Percentiles rank a stretch among this genome's conserved stretches.
Evolutionary conservation across 2,888 invertebrate genomes (phyloP).

Genomic region (Cotesia congregata): DNA sequence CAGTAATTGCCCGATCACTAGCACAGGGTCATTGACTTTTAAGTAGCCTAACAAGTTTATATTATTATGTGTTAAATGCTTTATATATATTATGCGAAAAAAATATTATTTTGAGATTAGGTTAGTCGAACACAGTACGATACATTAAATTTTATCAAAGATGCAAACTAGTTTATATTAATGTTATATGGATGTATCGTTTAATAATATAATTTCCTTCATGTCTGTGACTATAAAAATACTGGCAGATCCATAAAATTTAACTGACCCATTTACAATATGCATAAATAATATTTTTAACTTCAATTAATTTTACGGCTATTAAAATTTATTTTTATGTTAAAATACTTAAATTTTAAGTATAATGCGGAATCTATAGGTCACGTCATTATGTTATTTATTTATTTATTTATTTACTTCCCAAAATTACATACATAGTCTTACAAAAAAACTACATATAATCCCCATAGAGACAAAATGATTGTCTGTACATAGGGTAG

Average conservation of each 20-base stretch:
- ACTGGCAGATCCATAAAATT: background rate
- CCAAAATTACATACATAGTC: no score
- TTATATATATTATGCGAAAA: background rate
- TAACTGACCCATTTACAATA: conserved; percentile 10
- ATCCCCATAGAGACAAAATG: no score
- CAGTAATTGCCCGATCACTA: background rate
- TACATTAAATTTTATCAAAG: conserved; percentile 11
- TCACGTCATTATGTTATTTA: no score
- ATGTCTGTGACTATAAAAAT: background rate
- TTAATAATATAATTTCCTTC: background rate
- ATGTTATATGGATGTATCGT: background rate
- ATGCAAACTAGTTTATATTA: conserved; percentile 12
- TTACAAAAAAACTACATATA: no score
- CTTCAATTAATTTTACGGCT: background rate
- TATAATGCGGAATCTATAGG: background rate
- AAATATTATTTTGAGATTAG: conserved; percentile 14
- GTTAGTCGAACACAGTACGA: background rate
- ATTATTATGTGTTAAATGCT: background rate
- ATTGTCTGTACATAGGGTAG: no score
- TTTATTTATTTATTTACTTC: no score
- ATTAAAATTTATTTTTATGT: background rate
- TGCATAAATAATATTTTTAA: background rate
- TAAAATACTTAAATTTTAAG: background rate
- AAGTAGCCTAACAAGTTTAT: background rate
- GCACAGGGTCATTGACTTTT: background rate